Conservation (phyloP, 1,140 invertebrate species). For the Cydia pomonella region DNA sequence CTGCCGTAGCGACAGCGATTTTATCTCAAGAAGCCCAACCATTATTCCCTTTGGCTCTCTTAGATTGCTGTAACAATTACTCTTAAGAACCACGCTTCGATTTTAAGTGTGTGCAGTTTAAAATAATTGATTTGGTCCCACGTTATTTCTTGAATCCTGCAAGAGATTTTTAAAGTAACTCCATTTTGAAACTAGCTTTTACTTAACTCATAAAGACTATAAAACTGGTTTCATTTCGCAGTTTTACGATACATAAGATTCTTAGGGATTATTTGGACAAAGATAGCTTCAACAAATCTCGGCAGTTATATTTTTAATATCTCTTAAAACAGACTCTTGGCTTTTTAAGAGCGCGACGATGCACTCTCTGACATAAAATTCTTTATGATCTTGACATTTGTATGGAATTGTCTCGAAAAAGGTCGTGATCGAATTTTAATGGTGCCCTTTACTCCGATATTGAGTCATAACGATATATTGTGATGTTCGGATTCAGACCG, state of each 20-base stretch:
- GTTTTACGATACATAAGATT: constrained; percentile 3
- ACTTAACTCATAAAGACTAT: not conserved
- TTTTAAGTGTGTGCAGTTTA: constrained; percentile 12
- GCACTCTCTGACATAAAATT: constrained; percentile 42
- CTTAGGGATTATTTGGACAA: constrained; percentile 4
- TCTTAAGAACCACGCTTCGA: constrained; percentile 33
- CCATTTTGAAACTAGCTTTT: not conserved
- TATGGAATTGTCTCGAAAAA: constrained; percentile 49
- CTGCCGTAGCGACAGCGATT: constrained; percentile 51
- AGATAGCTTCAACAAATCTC: not conserved
- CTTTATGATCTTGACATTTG: constrained; percentile 60
- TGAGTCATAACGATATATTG: no score
- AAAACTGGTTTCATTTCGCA: constrained; percentile 7
- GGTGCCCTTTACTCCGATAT: constrained; percentile 42
- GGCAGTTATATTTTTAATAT: constrained; percentile 24
- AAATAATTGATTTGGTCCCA: constrained; percentile 10
- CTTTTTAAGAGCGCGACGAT: constrained; percentile 36
- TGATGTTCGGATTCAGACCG: no score
- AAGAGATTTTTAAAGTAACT: not conserved
- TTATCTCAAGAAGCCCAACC: constrained; percentile 58
- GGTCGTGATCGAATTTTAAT: constrained; percentile 55
- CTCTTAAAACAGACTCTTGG: constrained; percentile 20
- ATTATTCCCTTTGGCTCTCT: constrained; percentile 57
- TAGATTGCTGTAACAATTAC: constrained; percentile 45
- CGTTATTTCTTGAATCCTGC: constrained; percentile 7